Conservation (phyloP, 2,888 invertebrate genomes). For the Netelia fuscicornis region DNA sequence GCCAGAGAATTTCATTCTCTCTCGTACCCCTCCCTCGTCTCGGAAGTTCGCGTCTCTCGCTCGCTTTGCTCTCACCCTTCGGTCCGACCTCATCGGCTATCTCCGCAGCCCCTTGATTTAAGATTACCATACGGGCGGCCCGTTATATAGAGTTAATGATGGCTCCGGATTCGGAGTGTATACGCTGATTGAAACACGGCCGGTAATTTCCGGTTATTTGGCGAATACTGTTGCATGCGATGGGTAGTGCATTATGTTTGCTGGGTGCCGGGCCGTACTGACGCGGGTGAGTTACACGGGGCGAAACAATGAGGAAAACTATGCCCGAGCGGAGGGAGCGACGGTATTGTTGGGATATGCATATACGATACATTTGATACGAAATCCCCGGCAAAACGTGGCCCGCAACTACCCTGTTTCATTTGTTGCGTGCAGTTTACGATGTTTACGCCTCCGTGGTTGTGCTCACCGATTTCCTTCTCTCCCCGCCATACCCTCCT, state of each 20-base stretch:
- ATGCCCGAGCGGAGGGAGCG: constrained; percentile 18
- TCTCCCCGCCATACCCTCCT: background rate
- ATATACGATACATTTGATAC: constrained; percentile 69
- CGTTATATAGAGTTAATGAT: constrained; percentile 78
- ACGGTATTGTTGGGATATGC: constrained; percentile 65
- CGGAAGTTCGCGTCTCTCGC: constrained; percentile 36
- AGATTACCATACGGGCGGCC: constrained; percentile 76
- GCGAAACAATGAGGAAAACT: constrained; percentile 49
- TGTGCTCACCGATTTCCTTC: constrained; percentile 21
- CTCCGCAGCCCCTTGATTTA: constrained; percentile 58
- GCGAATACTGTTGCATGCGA: constrained; percentile 73
- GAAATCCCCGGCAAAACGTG: constrained; percentile 63
- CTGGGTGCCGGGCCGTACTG: constrained; percentile 52
- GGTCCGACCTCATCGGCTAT: constrained; percentile 10
- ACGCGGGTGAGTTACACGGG: constrained; percentile 40
- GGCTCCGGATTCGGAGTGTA: constrained; percentile 70
- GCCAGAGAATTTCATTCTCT: constrained; percentile 46
- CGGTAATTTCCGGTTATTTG: constrained; percentile 79
- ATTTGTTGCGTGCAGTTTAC: constrained; percentile 66
- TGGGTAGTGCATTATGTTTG: constrained; percentile 73
- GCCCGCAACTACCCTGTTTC: constrained; percentile 69
- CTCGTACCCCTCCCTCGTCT: constrained; percentile 16
- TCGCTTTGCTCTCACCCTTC: constrained; percentile 40
- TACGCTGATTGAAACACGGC: constrained; percentile 78
- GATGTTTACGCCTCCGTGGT: constrained; percentile 29